Evolutionary conservation across 2,888 invertebrate species (phyloP), one percentile per base, ranked within the genome.

Genomic region (Cataglyphis cursor): DNA sequence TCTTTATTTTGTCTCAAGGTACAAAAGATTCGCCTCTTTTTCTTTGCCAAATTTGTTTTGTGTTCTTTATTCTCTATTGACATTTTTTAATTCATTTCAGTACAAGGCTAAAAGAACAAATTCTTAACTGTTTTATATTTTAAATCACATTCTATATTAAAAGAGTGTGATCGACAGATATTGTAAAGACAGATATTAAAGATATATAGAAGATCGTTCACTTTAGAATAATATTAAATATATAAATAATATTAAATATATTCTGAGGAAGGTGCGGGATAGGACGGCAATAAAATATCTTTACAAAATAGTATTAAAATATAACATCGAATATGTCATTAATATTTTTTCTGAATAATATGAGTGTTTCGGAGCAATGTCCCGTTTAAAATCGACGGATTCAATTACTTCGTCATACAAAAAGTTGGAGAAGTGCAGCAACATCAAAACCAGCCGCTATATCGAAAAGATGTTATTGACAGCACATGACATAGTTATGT

Each of bases 401-500:
- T 54, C 31, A 28, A 68, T 59, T 41, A 28, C 66, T 51, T 66
- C 12, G 21, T 59, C 44, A 41, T 44, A 54, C 8, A 21, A 65
- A 38, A 54, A 24, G 35, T 28, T 41, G 10, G 41, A 35, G 9
- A 35, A 70, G n/a, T 12, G 70, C 44, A 31, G 44, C 24, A n/a
- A 38, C 51, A 8, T 70, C 12, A 59, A n/a, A 64, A 44, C 44
- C 44, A 24, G 44, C 8, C 12, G 41, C 10, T 3, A 35, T 38
- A 31, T 41, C 24, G 41, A n/a, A 66, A 28, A 48, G 38, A 68
- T 68, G 68, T 70, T 80, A 80, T 70, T 70, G 72, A 70, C 72
- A 59, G 44, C 72, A 70, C 44, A 10, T 35, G 70, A 70, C 78
- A 80, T 31, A 80, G 70, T 80, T 80, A 31, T 80, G 78, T 61